These are phyloP conservation scores for Speoplatyrhinus poulsoni DNA, from an alignment of 2,113 vertebrate genomes.

Conservation along the genomic window DNA sequence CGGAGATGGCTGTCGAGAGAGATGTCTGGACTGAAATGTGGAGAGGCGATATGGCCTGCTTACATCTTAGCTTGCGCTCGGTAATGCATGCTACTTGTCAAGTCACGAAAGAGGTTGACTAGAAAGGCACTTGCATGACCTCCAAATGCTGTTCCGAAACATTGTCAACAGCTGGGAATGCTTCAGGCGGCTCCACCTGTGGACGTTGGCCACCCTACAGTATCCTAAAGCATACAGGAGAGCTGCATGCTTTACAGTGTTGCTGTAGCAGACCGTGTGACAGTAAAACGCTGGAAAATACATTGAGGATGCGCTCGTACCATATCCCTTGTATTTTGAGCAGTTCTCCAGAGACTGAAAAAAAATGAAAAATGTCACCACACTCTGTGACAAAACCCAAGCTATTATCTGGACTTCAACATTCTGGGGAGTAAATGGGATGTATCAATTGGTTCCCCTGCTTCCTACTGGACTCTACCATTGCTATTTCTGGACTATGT, in stretches of 20 bases:
- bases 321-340: constrained; percentile 5
- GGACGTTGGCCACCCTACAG: too few relatives aligned
- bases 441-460: constrained; percentile 3
- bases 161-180: background rate
- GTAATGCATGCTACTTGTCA: background rate
- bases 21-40: constrained; percentile 62
- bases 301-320: constrained; percentile 17
- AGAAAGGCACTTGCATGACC: constrained; percentile 6
- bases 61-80: background rate
- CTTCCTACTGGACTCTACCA: too few relatives aligned
- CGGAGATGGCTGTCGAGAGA: constrained; percentile 68
- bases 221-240: background rate
- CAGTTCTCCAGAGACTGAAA: constrained; percentile 5
- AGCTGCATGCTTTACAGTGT: background rate
- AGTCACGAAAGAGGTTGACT: background rate
- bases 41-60: constrained; percentile 36
- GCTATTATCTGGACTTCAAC: constrained; percentile 20
- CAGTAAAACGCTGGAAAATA: constrained; percentile 25
- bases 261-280: constrained; percentile 1
- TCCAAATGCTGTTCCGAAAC: constrained; percentile 18
- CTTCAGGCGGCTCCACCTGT: too few relatives aligned
- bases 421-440: constrained; percentile 12
- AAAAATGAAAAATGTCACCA: background rate
- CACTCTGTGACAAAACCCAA: background rate
- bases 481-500: background rate